Evolutionary conservation across 2,113 vertebrate species (phyloP).

Genomic region (Tichodroma muraria): DNA sequence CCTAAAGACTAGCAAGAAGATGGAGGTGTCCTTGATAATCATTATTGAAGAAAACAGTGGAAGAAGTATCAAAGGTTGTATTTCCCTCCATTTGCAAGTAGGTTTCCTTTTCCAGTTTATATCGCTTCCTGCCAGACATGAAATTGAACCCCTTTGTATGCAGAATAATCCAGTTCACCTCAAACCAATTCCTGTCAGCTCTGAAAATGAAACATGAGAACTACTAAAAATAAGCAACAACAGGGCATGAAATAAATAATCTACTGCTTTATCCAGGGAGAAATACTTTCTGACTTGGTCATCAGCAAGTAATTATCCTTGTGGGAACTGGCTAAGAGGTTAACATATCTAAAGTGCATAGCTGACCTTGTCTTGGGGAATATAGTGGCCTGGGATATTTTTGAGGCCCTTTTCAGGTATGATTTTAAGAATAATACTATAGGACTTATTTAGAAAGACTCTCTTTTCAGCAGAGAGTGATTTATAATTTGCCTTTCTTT

Average conservation of each 20-base stretch:
- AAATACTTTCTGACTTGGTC: conserved; percentile 11
- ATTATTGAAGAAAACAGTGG: neutral
- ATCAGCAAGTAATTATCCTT: neutral
- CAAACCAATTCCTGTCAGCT: neutral
- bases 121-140: neutral
- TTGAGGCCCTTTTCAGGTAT: neutral
- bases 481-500: neutral
- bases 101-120: neutral
- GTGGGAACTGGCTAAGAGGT: neutral
- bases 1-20: neutral
- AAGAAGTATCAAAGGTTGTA: neutral
- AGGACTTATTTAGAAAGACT: neutral
- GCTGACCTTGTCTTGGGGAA: neutral
- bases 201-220: conserved; percentile 4
- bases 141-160: neutral
- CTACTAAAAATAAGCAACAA: conserved; percentile 13
- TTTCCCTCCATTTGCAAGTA: neutral
- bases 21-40: neutral
- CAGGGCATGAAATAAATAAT: conserved; percentile 7
- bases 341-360: neutral
- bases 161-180: neutral
- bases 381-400: neutral
- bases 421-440: neutral
- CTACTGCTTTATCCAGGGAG: neutral
- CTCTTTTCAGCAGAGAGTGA: neutral